phyloP scores from a whole-genome alignment of 2,888 invertebrate species.

The Cantharis rustica region DNA sequence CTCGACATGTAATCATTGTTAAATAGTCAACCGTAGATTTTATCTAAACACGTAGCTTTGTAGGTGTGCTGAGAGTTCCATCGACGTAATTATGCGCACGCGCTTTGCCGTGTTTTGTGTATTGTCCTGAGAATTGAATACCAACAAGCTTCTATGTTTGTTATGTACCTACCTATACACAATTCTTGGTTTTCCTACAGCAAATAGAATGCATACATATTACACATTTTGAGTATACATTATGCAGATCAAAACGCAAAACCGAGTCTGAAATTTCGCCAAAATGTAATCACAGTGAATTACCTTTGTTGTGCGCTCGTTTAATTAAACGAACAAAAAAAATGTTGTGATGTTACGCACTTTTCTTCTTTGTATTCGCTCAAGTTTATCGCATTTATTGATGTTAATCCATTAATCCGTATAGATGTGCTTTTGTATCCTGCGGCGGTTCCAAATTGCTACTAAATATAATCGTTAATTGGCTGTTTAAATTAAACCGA shows the following conservation, averaged over 20 bases:
- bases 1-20: constrained; percentile 5
- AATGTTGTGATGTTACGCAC: neutral
- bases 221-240: constrained; percentile 22
- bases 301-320: neutral
- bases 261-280: neutral
- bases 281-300: neutral
- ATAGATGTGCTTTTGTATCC: constrained; percentile 27
- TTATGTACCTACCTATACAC: neutral
- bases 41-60: constrained; percentile 15
- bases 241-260: constrained; percentile 6
- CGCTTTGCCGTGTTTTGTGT: constrained; percentile 43
- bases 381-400: neutral
- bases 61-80: constrained; percentile 31
- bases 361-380: neutral
- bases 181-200: constrained; percentile 15
- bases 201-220: constrained; percentile 28
- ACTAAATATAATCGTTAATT: constrained; percentile 34
- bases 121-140: constrained; percentile 41
- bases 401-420: neutral
- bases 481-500: constrained; percentile 32
- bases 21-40: constrained; percentile 13
- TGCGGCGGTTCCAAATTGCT: constrained; percentile 25
- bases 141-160: constrained; percentile 30
- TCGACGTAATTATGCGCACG: constrained; percentile 45
- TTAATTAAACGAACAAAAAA: neutral